Percentiles rank a stretch among this genome's conserved stretches.
Evolutionary conservation across 2,797 vertebrate genomes (phyloP).

Genomic region (Chaetophractus vellerosus): DNA sequence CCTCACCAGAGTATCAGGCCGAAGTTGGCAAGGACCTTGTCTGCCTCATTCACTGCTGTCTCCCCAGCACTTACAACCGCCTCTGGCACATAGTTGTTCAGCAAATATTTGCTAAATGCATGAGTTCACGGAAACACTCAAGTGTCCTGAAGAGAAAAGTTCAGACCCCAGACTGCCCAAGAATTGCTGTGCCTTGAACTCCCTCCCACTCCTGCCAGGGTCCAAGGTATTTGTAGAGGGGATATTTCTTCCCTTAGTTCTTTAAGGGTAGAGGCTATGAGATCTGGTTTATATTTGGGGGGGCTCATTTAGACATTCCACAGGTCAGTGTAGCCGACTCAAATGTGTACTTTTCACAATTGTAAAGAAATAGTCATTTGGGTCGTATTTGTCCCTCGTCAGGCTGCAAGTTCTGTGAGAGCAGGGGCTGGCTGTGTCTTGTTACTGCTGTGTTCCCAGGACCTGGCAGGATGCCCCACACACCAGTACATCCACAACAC

Average conservation of each 20-base stretch:
- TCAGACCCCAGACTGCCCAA: not conserved
- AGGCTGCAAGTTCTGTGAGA: not conserved
- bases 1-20: not conserved
- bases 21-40: not conserved
- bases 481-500: conserved; percentile 13
- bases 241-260: not conserved
- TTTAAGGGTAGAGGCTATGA: not conserved
- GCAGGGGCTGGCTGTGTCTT: not conserved
- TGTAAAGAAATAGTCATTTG: not conserved
- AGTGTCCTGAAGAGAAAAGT: not conserved
- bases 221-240: not conserved
- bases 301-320: not conserved
- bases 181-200: not conserved
- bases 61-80: not conserved
- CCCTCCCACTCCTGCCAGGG: not conserved
- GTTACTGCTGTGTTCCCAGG: not conserved
- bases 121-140: not conserved
- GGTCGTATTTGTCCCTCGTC: not conserved
- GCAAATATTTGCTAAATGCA: not conserved
- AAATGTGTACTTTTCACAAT: not conserved
- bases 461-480: not conserved
- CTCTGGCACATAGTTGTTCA: not conserved
- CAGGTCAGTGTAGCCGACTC: not conserved
- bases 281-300: not conserved
- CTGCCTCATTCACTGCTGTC: not conserved